These are phyloP conservation scores for Acronicta psi DNA, from an alignment of 2,888 invertebrate genomes.

Conservation along the genomic window DNA sequence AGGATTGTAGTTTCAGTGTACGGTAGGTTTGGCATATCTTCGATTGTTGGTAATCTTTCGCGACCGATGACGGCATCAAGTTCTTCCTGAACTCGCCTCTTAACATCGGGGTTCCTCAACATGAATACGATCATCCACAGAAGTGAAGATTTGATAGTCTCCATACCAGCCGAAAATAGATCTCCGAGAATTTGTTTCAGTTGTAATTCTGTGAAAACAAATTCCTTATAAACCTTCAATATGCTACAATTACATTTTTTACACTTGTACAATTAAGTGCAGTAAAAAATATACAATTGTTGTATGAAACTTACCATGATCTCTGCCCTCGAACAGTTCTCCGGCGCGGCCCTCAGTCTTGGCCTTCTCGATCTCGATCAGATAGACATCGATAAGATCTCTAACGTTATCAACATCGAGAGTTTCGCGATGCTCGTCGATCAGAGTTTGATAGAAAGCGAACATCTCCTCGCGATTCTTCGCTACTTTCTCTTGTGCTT, in stretches of 20 bases:
- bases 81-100: constrained; percentile 95
- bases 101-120: constrained; percentile 95
- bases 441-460: constrained; percentile 94
- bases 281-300: constrained; percentile 29
- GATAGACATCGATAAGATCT: constrained; percentile 95
- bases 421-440: constrained; percentile 93
- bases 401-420: constrained; percentile 93
- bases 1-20: constrained; percentile 96
- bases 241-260: constrained; percentile 1
- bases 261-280: constrained; percentile 3
- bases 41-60: constrained; percentile 93
- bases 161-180: constrained; percentile 97
- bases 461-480: constrained; percentile 96
- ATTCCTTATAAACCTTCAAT: constrained; percentile 17
- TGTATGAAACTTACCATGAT: constrained; percentile 91
- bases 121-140: constrained; percentile 96
- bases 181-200: constrained; percentile 97
- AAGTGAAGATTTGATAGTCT: constrained; percentile 96
- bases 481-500: constrained; percentile 89
- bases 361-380: constrained; percentile 95
- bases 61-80: constrained; percentile 94
- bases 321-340: constrained; percentile 94
- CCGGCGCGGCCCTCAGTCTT: constrained; percentile 93
- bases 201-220: constrained; percentile 92
- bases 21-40: constrained; percentile 94